Evolutionary conservation across 2,113 vertebrate genomes (phyloP).

Genomic region (Perca fluviatilis): DNA sequence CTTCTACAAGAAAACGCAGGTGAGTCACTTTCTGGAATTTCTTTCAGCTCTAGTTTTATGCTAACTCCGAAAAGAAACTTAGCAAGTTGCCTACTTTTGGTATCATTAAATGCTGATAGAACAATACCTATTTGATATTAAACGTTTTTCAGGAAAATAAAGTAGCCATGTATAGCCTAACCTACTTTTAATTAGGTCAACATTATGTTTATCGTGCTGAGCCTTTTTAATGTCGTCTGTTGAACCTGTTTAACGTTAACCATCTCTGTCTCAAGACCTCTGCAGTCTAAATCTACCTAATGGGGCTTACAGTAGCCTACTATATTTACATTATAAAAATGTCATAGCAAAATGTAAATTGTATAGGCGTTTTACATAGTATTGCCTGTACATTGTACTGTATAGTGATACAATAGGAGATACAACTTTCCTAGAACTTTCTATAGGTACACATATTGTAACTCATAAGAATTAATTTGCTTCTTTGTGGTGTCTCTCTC

Average conservation of each 20-base stretch:
- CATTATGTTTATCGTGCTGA: background rate
- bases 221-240: slow-evolving; percentile 51
- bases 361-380: background rate
- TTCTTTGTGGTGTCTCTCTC: background rate
- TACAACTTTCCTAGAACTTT: background rate
- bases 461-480: background rate
- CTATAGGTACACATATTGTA: background rate
- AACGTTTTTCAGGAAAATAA: background rate
- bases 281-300: background rate
- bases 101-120: background rate
- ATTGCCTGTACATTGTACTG: background rate
- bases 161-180: background rate
- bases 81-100: background rate
- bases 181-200: background rate
- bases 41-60: background rate
- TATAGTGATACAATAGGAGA: background rate
- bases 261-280: background rate
- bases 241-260: slow-evolving; percentile 52
- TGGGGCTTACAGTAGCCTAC: no score
- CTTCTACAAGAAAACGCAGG: slow-evolving; percentile 64
- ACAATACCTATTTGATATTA: background rate
- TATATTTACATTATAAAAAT: background rate
- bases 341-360: background rate
- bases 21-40: slow-evolving; percentile 47
- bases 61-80: background rate